Conservation (phyloP, 2,113 vertebrate genomes). For the Heloderma charlesbogerti region DNA sequence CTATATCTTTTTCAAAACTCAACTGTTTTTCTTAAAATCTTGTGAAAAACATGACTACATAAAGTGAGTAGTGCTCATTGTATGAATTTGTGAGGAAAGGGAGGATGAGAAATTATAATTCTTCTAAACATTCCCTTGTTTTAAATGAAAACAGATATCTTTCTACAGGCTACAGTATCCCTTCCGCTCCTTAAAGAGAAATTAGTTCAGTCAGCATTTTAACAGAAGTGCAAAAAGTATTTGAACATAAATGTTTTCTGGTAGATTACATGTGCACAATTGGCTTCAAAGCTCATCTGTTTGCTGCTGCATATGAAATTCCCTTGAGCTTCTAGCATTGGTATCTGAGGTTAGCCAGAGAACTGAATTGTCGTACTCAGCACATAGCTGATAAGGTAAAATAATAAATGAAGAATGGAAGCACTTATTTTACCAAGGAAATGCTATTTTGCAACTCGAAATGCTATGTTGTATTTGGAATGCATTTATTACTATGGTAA, state of each 20-base stretch:
- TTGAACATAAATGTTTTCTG: conserved; percentile 57
- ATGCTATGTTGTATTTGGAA: conserved; percentile 7
- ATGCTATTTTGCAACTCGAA: conserved; percentile 26
- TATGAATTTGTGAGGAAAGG: neutral
- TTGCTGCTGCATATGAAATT: conserved; percentile 54
- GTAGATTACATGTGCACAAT: conserved; percentile 56
- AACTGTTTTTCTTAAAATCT: neutral
- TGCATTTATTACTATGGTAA: conserved; percentile 14
- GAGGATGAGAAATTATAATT: neutral
- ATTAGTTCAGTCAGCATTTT: conserved; percentile 41
- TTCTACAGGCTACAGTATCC: conserved; percentile 12
- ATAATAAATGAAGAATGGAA: conserved; percentile 55
- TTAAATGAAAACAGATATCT: conserved; percentile 11
- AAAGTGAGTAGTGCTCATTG: neutral
- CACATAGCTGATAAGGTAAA: conserved; percentile 31
- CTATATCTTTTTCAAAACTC: neutral
- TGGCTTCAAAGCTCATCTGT: conserved; percentile 52
- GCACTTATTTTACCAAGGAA: conserved; percentile 32
- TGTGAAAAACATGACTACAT: neutral
- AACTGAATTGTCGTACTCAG: conserved; percentile 52
- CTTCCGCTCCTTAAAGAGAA: conserved; percentile 38
- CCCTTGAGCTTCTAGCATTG: conserved; percentile 51
- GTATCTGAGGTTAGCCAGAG: conserved; percentile 55
- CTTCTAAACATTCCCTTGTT: conserved; percentile 14
- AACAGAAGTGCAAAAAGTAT: conserved; percentile 37